Evolutionary conservation across 2,888 invertebrate species (phyloP), one percentile per base, ranked within the genome.

Genomic region (Sminthurides aquaticus): DNA sequence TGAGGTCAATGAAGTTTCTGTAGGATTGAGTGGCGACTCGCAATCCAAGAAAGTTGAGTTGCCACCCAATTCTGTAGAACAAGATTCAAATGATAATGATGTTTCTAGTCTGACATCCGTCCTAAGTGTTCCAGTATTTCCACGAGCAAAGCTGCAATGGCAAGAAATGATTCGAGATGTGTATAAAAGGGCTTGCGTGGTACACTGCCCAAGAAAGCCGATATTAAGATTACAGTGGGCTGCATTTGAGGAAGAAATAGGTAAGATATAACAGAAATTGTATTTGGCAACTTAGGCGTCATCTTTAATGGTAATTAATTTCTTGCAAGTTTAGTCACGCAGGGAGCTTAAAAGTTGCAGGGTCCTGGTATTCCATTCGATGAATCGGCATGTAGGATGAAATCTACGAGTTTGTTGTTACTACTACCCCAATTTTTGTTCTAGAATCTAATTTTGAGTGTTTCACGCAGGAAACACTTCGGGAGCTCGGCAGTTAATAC

Each of bases 191-290:
- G 83, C 82, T 1, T 81, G 82, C 71, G 77, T 78, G 61, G 79
- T 82, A 49, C 84, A 84, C 74, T 78, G 83, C 59, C 79, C 80
- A 2, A 79, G 79, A 68, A 82, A 82, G 72, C 81, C 83, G 15
- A 78, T 77, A 66, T 78, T 83, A 57, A 79, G 81, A 65, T 76
- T 84, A 68, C 80, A 82, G 22, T 83, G 82, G 81, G 80, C 83
- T 25, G 80, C 81, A 2, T 83, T 82, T 77, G 83, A 84, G 76
- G 84, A 84, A 76, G 78, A 79, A 74, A 77, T 79, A 74, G 81
- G 82, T 82, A 76, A 73, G 75, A 57, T 48, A 25, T 5, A 26
- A 2, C 57, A 15, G n/a, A n/a, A n/a, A n/a, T n/a, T n/a, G n/a
- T n/a, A n/a, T 2, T 3, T 2, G 22, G 52, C 15, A n/a, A n/a